These are phyloP conservation scores for Hemicrepidius hirtus DNA, from an alignment of 2,888 invertebrate species.

Conservation along the genomic window DNA sequence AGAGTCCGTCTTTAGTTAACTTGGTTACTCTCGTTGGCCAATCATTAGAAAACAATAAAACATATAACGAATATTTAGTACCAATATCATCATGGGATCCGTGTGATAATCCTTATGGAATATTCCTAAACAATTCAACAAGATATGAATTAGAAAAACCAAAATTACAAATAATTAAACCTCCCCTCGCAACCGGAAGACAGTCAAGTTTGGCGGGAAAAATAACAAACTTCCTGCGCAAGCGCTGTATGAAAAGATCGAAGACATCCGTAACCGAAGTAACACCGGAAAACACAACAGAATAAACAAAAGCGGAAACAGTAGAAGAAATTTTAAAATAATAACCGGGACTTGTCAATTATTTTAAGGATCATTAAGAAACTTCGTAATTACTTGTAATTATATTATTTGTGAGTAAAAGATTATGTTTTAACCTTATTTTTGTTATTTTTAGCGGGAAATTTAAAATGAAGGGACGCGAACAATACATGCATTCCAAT, in stretches of 20 bases:
- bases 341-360: background rate
- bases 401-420: slow-evolving; percentile 7
- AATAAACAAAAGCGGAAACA: background rate
- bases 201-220: slow-evolving; percentile 63
- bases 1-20: slow-evolving; percentile 77
- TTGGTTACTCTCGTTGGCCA: slow-evolving; percentile 75
- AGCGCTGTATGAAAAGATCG: slow-evolving; percentile 58
- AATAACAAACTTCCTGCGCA: slow-evolving; percentile 64
- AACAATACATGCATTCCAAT: slow-evolving; percentile 68
- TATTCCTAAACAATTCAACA: slow-evolving; percentile 21
- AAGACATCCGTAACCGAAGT: background rate
- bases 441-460: slow-evolving; percentile 5
- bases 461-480: slow-evolving; percentile 1
- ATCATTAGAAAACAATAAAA: slow-evolving; percentile 48
- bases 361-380: too few relatives aligned
- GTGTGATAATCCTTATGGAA: slow-evolving; percentile 59
- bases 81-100: slow-evolving; percentile 77
- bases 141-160: background rate
- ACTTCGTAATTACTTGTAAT: background rate
- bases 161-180: slow-evolving; percentile 2
- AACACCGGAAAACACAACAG: background rate
- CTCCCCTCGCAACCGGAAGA: slow-evolving; percentile 20
- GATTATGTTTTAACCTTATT: background rate
- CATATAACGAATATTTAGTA: slow-evolving; percentile 74
- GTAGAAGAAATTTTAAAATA: background rate